Evolutionary conservation across 2,797 vertebrate genomes (phyloP).

Genomic region (Micropoecilia bifurca): DNA sequence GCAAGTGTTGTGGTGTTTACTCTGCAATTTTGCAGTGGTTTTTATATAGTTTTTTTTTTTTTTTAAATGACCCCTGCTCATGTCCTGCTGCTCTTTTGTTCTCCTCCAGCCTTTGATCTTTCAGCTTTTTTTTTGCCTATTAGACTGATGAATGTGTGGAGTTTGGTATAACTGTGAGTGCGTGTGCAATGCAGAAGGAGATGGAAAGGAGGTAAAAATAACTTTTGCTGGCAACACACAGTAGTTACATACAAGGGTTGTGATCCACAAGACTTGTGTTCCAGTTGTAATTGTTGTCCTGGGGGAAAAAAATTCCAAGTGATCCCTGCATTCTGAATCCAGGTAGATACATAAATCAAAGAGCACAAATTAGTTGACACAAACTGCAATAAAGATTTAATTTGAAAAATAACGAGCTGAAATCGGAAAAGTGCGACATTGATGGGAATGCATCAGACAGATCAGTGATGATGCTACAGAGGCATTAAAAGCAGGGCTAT

Average conservation of each 20-base stretch:
- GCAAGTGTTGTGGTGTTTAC: slow-evolving; percentile 30
- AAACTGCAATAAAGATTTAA: background rate
- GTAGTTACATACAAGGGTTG: slow-evolving; percentile 28
- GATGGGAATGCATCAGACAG: background rate
- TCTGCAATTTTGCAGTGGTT: slow-evolving; percentile 22
- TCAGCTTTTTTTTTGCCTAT: slow-evolving; percentile 47
- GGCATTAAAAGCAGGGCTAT: background rate
- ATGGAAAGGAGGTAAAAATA: slow-evolving; percentile 38
- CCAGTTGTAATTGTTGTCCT: slow-evolving; percentile 39
- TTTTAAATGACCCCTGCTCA: slow-evolving; percentile 42
- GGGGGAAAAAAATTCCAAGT: background rate
- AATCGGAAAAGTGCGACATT: background rate
- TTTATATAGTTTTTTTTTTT: slow-evolving; percentile 57
- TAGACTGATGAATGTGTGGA: slow-evolving; percentile 34
- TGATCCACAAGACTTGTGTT: slow-evolving; percentile 36
- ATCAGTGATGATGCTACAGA: background rate
- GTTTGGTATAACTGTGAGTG: slow-evolving; percentile 11
- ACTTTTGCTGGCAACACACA: slow-evolving; percentile 34
- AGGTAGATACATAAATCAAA: slow-evolving; percentile 17
- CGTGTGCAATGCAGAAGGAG: slow-evolving; percentile 7
- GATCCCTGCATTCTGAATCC: background rate
- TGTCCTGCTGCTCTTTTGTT: slow-evolving; percentile 68
- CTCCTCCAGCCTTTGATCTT: slow-evolving; percentile 63
- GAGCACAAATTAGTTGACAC: slow-evolving; percentile 8
- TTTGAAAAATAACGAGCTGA: background rate